Evolutionary conservation across 1,140 invertebrate species (phyloP).

Genomic region (Zaprionus gabonicus): DNA sequence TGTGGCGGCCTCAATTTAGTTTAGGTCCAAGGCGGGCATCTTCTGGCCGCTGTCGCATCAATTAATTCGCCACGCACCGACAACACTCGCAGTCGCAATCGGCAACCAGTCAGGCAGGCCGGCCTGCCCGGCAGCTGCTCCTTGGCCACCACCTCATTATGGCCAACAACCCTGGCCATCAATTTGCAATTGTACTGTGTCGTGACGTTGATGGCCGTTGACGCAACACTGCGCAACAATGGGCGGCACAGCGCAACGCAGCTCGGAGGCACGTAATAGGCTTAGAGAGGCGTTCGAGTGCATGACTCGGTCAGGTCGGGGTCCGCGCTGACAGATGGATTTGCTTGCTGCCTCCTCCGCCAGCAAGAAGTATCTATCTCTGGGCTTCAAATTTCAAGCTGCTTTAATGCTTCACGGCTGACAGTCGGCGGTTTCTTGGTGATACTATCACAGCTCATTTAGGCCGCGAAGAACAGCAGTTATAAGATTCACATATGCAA

Average conservation of each 20-base stretch:
- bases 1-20: slow-evolving; percentile 62
- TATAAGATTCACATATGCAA: background rate
- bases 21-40: slow-evolving; percentile 51
- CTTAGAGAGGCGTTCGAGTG: slow-evolving; percentile 48
- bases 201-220: slow-evolving; percentile 37
- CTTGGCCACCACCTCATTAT: slow-evolving; percentile 35
- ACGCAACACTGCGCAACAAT: slow-evolving; percentile 4
- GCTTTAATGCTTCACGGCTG: background rate
- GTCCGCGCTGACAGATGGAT: slow-evolving; percentile 13
- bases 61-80: slow-evolving; percentile 68
- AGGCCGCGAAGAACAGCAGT: background rate
- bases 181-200: slow-evolving; percentile 63
- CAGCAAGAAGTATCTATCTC: background rate
- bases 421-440: background rate
- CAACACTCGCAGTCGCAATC: slow-evolving; percentile 5
- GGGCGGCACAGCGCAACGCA: background rate
- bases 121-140: slow-evolving; percentile 18
- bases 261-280: slow-evolving; percentile 57
- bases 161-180: slow-evolving; percentile 37
- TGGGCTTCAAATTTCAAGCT: background rate
- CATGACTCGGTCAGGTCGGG: slow-evolving; percentile 41
- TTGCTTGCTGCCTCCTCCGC: background rate
- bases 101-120: slow-evolving; percentile 8
- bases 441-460: background rate
- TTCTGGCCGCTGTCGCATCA: slow-evolving; percentile 63